Conservation (phyloP, 30 jellyfish, hydroid and myxozoan species). For the Hydra vulgaris region DNA sequence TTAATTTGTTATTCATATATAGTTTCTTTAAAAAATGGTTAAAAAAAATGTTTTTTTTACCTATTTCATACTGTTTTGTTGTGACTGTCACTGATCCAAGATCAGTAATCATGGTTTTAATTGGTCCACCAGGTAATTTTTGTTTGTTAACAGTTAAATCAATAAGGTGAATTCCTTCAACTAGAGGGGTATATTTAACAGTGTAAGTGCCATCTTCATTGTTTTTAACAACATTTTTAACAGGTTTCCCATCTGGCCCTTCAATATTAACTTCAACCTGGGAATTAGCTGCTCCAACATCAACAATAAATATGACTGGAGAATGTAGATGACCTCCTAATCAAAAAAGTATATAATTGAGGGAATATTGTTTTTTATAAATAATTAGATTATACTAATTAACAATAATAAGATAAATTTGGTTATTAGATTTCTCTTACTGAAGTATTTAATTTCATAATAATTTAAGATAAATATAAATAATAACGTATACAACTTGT, state of each 20-base stretch:
- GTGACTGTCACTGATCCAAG: conserved; percentile 49
- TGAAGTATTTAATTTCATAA: too few relatives aligned
- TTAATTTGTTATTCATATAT: too few relatives aligned
- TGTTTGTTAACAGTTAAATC: conserved; percentile 60
- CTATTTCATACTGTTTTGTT: conserved; percentile 51
- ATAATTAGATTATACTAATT: neutral
- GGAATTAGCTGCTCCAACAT: conserved; percentile 65
- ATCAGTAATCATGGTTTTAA: conserved; percentile 58
- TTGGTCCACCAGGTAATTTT: conserved; percentile 80
- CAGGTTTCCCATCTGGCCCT: conserved; percentile 56
- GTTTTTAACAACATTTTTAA: conserved; percentile 40
- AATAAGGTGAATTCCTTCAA: conserved; percentile 60
- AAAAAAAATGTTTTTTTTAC: conserved; percentile 13
- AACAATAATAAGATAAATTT: neutral
- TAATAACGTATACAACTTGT: too few relatives aligned
- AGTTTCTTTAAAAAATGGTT: too few relatives aligned
- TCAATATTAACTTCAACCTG: conserved; percentile 50
- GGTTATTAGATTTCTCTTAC: too few relatives aligned
- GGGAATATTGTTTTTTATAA: neutral
- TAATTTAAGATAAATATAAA: too few relatives aligned
- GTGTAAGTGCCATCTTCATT: conserved; percentile 61
- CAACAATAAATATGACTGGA: conserved; percentile 53
- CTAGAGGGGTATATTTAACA: conserved; percentile 52
- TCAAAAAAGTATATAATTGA: too few relatives aligned
- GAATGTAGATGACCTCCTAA: conserved; percentile 34